phyloP scores from a whole-genome alignment of 2,888 invertebrate genomes.

The Caenorhabditis plicata region DNA sequence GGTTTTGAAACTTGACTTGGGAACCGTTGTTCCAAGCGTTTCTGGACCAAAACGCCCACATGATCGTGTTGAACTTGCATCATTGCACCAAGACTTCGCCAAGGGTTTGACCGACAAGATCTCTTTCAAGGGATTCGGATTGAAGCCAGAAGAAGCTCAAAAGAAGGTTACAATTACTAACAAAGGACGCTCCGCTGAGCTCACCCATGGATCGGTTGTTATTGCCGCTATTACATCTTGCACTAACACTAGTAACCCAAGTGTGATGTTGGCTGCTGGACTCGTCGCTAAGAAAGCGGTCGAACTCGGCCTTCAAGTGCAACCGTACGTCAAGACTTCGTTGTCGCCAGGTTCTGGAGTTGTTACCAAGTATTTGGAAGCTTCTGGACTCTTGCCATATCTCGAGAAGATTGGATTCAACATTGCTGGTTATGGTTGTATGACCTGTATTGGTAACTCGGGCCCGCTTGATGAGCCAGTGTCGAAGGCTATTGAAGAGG shows the following conservation, averaged over 20 bases:
- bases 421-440: conserved; percentile 97
- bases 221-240: conserved; percentile 97
- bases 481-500: conserved; percentile 86
- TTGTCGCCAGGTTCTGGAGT: conserved; percentile 93
- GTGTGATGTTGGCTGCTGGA: conserved; percentile 96
- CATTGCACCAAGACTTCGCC: conserved; percentile 86
- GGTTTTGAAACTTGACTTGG: conserved; percentile 79
- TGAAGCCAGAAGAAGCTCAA: conserved; percentile 48
- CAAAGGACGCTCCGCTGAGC: conserved; percentile 34
- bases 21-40: conserved; percentile 86
- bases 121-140: conserved; percentile 66
- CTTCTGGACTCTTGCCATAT: conserved; percentile 87
- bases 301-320: conserved; percentile 82
- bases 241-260: conserved; percentile 96
- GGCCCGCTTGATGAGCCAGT: conserved; percentile 89
- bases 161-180: conserved; percentile 43
- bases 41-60: conserved; percentile 97
- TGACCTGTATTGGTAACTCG: conserved; percentile 98
- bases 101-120: conserved; percentile 85
- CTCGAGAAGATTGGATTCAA: conserved; percentile 75
- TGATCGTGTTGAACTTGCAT: conserved; percentile 78
- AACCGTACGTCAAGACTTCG: conserved; percentile 93
- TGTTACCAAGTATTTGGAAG: conserved; percentile 84
- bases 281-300: conserved; percentile 69
- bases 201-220: conserved; percentile 75